Base-by-base conservation (phyloP, 2,888 invertebrate genomes). In the Axea sp. region DNA sequence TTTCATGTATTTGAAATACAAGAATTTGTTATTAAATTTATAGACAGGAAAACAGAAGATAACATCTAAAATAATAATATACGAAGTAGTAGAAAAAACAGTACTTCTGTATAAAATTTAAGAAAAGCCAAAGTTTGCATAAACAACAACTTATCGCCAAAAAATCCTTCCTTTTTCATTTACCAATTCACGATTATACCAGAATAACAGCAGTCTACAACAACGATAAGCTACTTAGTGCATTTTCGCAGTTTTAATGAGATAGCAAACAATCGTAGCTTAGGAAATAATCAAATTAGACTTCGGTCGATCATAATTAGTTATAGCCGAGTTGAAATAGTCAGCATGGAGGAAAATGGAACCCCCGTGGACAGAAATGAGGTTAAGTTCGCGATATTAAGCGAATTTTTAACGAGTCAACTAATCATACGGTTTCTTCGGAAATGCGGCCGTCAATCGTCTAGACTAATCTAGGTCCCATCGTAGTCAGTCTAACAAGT, bases 261-360 rank as follows among this genome's bases (percentile, higher is more conserved):
- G 71, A 71, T 71, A 64, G 47, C 71, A 35, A 35, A 64, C 55
- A 64, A 59, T 64, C 43, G 28, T 57, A 14, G 49, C 35, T 35
- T 69, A 69, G 59, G 37, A 64, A 71, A 71, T 71, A 72, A 72
- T 72, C 72, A 64, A 51, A 64, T 41, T 71, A 71, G 71, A 71
- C 71, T 71, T 71, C 71, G 71, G 26, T 30, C 71, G 47, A 3
- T 41, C 30, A 51, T 57, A 64, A 71, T 71, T 71, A 71, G 35
- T 71, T 55, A 55, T 33, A 62, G 19, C 26, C 12, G 30, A 22
- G 33, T 15, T 43, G 24, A 31, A 37, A 17, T 11, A 22, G 35
- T 15, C 19, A 35, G 43, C 17, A 17, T 6, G 8, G 41, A 68
- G 26, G 8, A 26, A 45, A 17, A 26, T 51, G 45, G 69, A 30